phyloP scores from a whole-genome alignment of 2,797 vertebrate species.

The Hephaestus fuliginosus region DNA sequence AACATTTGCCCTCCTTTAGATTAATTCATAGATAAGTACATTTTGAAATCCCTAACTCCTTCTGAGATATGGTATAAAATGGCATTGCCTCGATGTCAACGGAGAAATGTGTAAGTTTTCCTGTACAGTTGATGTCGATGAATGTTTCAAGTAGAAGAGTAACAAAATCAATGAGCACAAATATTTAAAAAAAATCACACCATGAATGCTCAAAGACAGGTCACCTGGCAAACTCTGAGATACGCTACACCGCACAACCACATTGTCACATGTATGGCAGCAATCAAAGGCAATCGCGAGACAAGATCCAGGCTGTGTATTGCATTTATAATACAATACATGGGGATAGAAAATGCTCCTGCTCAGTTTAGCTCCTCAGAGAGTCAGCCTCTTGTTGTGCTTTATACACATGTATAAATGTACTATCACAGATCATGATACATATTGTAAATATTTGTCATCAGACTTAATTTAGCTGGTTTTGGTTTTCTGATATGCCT shows the following conservation, averaged over 20 bases:
- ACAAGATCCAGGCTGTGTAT: slow-evolving; percentile 51
- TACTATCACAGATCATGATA: slow-evolving; percentile 36
- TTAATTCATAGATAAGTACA: slow-evolving; percentile 19
- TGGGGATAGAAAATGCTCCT: slow-evolving; percentile 23
- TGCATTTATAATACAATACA: slow-evolving; percentile 43
- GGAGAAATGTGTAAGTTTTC: slow-evolving; percentile 42
- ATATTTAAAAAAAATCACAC: slow-evolving; percentile 18
- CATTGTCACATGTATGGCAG: slow-evolving; percentile 50
- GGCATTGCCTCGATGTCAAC: slow-evolving; percentile 26
- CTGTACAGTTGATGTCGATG: slow-evolving; percentile 55
- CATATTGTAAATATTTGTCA: slow-evolving; percentile 18
- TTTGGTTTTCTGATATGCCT: slow-evolving; percentile 39
- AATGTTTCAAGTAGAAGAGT: slow-evolving; percentile 64
- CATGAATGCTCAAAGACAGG: slow-evolving; percentile 44
- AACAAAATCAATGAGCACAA: slow-evolving; percentile 52
- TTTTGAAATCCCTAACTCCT: slow-evolving; percentile 26
- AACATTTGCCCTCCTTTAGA: slow-evolving; percentile 1
- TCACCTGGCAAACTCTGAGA: slow-evolving; percentile 53
- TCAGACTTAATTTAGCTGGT: slow-evolving; percentile 33
- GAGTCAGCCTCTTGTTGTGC: slow-evolving; percentile 10
- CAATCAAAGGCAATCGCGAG: slow-evolving; percentile 54
- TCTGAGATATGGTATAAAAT: slow-evolving; percentile 45
- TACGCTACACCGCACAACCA: slow-evolving; percentile 48
- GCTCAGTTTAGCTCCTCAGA: slow-evolving; percentile 40
- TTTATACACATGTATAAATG: neutral